Base-by-base conservation (phyloP, 2,888 invertebrate species). In the Trilocha varians region DNA sequence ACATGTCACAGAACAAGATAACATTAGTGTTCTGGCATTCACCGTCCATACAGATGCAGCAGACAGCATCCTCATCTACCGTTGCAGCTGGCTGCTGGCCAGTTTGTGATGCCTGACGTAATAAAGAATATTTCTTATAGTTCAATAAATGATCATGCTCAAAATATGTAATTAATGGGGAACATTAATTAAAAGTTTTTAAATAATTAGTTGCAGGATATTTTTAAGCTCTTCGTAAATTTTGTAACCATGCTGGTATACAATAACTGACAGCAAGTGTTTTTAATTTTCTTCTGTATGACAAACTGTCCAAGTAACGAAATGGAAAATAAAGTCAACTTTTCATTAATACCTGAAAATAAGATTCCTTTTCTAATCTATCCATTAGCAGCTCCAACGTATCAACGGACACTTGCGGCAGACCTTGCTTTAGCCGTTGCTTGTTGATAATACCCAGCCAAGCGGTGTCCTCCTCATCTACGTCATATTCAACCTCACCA, bases 1-100 rank as follows among this genome's bases (percentile, higher is more conserved):
- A 99, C 97, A 99, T 98, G 85, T 99, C 99, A 85, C 99, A 99
- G 84, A 99, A 99, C 39, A 99, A 87, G 55, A 99, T 99, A 36
- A 98, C 98, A 75, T 99, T 99, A 40, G 96, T 96, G 77, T 99
- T 99, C 76, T 98, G 96, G 72, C 98, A 99, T 73, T 99, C 99
- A 2, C 98, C 99, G 62, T 99, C 99, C 91, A 96, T 94, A 70
- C 99, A 99, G 56, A 99, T 98, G 65, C 97, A 98, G 70, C 99
- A 99, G 0, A 99, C 98, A 0, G 99, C 99, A 80, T 99, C 98
- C 63, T 98, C 98, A 60, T 98, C 98, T 5, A 95, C 95, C 1
- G 96, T 93, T 0, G 93, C 92, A 13, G 93, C 90, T 40, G 68
- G 87, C 63, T 78, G 90, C 68, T 88, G 90, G 33, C 90, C 93